A percentile compares a stretch with the other conserved stretches of the same genome.
Conservation (phyloP, 2,797 vertebrate species). For the Mus spretus region DNA sequence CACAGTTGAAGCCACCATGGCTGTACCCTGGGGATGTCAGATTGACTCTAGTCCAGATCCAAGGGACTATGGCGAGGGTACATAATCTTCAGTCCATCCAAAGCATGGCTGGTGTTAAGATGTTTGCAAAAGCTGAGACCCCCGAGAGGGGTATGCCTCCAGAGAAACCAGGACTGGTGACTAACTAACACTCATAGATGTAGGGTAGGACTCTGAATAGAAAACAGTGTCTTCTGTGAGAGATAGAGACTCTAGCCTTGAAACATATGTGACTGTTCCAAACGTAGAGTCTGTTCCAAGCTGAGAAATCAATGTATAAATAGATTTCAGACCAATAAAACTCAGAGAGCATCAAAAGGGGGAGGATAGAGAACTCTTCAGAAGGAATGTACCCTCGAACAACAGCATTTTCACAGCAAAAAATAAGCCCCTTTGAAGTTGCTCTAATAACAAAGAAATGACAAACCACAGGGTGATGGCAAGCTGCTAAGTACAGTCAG, state of each 20-base stretch:
- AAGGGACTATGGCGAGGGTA: not conserved
- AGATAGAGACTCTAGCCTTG: conserved; percentile 29
- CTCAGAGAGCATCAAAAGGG: conserved; percentile 46
- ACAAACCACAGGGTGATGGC: conserved; percentile 58
- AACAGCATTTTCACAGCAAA: conserved; percentile 62
- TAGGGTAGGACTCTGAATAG: conserved; percentile 11
- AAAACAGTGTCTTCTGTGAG: conserved; percentile 31
- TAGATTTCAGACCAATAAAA: conserved; percentile 58
- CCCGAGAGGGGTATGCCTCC: not conserved
- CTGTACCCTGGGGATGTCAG: not conserved
- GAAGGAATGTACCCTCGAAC: conserved; percentile 49
- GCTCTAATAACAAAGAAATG: conserved; percentile 56
- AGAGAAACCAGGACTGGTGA: conserved; percentile 32
- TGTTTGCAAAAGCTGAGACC: conserved; percentile 6
- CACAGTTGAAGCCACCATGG: not conserved
- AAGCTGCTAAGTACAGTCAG: conserved; percentile 45
- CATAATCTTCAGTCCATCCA: not conserved
- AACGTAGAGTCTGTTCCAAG: conserved; percentile 16
- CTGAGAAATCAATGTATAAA: conserved; percentile 74
- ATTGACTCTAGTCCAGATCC: not conserved
- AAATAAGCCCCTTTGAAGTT: conserved; percentile 64
- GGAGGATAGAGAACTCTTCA: not conserved
- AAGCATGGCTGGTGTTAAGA: conserved; percentile 9
- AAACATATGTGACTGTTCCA: conserved; percentile 40
- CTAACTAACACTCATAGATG: not conserved